Conservation (phyloP, 2,797 vertebrate species). For the Sarcophilus harrisii region DNA sequence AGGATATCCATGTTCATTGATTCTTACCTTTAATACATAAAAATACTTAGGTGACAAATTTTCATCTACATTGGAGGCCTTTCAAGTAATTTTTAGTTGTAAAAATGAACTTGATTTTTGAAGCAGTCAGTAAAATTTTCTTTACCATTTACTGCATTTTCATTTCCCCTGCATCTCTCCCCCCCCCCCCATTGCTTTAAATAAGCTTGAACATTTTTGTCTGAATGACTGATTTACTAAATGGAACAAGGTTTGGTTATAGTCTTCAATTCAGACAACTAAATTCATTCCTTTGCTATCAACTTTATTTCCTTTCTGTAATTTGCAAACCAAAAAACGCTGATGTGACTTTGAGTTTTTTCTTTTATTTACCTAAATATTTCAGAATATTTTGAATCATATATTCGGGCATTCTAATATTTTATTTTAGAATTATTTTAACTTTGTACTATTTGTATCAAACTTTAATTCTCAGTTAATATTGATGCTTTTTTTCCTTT, state of each 20-base stretch:
- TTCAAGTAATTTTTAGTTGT: background rate
- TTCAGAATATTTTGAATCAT: background rate
- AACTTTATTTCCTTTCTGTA: background rate
- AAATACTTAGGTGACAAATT: background rate
- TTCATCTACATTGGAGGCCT: background rate
- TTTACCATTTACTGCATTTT: background rate
- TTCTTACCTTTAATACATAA: background rate
- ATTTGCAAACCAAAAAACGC: background rate
- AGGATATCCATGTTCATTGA: background rate
- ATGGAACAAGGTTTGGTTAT: background rate
- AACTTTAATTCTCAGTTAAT: background rate
- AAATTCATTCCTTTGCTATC: background rate
- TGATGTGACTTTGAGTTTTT: background rate
- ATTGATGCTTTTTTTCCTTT: background rate
- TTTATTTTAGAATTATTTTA: background rate
- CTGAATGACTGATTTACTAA: background rate
- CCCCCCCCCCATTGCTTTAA: background rate
- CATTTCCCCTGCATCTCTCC: background rate
- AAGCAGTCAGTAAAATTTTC: background rate
- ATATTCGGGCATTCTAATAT: background rate
- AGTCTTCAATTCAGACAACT: background rate
- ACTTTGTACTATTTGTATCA: background rate
- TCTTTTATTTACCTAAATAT: background rate
- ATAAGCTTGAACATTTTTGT: background rate
- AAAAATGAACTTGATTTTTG: background rate